phyloP scores from a whole-genome alignment of 2,113 vertebrate species.

The Daubentonia madagascariensis region DNA sequence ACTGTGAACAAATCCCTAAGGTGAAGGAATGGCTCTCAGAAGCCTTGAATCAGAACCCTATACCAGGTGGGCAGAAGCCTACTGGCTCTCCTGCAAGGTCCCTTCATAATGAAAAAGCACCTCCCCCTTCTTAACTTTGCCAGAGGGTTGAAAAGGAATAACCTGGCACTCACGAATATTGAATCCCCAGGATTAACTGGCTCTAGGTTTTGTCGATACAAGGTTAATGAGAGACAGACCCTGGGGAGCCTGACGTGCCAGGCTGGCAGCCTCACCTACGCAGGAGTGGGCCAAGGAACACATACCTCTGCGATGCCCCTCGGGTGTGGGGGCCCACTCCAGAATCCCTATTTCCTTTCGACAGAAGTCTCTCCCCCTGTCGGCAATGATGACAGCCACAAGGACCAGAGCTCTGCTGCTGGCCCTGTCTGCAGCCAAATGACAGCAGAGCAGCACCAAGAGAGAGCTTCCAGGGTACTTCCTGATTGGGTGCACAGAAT shows the following conservation, averaged over 20 bases:
- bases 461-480: conserved; percentile 19
- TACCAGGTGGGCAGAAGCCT: background rate
- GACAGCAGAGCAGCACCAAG: background rate
- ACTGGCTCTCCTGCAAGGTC: background rate
- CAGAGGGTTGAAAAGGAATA: background rate
- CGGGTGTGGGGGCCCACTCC: background rate
- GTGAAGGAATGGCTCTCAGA: background rate
- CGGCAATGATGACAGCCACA: background rate
- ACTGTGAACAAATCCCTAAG: conserved; percentile 6
- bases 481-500: background rate
- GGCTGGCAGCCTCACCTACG: rapidly evolving
- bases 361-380: conserved; percentile 3
- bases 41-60: background rate
- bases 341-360: background rate
- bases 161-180: background rate
- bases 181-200: conserved; percentile 1
- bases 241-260: background rate
- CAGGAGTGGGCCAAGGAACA: background rate
- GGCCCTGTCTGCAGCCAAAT: background rate
- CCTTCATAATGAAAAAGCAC: background rate
- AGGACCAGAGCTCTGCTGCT: background rate
- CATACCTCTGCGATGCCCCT: background rate
- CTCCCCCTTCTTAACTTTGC: background rate
- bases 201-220: background rate
- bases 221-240: background rate